phyloP scores from a whole-genome alignment of 2,797 vertebrate species.

The Odontamblyopus lacepedii region DNA sequence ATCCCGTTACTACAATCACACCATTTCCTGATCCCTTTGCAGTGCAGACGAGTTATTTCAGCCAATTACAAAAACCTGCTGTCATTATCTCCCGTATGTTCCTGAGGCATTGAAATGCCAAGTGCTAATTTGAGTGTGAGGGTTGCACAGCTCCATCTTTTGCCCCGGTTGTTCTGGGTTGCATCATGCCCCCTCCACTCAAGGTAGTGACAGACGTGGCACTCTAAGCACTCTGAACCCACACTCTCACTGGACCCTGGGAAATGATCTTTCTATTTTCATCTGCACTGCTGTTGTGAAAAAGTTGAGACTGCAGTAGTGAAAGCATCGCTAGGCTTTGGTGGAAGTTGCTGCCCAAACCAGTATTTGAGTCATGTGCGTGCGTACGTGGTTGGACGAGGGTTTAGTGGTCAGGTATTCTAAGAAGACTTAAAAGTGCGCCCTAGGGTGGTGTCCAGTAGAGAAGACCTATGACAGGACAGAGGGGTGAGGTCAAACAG shows the following conservation, averaged over 20 bases:
- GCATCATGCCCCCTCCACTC: neutral
- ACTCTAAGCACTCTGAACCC: constrained; percentile 13
- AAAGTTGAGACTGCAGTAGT: neutral
- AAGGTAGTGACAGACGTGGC: constrained; percentile 5
- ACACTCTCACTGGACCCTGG: constrained; percentile 13
- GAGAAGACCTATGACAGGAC: constrained; percentile 13
- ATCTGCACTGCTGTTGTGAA: neutral
- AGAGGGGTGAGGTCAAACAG: neutral
- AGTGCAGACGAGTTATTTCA: neutral
- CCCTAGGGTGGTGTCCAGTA: constrained; percentile 24
- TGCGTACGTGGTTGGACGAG: neutral
- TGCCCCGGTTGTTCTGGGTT: constrained; percentile 7
- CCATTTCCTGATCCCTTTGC: neutral
- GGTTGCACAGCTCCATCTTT: neutral
- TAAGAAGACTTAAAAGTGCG: constrained; percentile 27
- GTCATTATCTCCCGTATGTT: neutral
- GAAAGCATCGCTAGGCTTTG: neutral
- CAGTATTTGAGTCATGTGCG: neutral
- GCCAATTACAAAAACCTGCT: constrained; percentile 4
- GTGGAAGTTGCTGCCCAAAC: constrained; percentile 4
- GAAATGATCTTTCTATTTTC: constrained; percentile 9
- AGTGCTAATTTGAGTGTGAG: constrained; percentile 1
- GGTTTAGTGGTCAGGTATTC: constrained; percentile 19
- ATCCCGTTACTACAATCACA: neutral
- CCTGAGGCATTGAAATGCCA: neutral